Conservation (phyloP, 2,888 invertebrate species). For the Hydropsyche betteni region DNA sequence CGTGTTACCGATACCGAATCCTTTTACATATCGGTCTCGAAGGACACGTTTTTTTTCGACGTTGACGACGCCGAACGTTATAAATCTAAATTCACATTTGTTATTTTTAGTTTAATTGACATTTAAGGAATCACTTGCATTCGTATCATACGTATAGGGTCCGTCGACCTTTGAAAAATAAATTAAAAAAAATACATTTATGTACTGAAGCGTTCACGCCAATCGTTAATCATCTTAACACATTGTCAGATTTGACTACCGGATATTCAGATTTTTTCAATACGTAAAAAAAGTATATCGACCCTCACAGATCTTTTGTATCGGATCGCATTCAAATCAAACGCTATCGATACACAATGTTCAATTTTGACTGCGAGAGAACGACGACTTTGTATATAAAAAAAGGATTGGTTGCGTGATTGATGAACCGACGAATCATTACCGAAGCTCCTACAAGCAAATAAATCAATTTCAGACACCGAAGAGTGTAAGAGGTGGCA, state of each 20-base stretch:
- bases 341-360: conserved; percentile 45
- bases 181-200: too few species aligned
- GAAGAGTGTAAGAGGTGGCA: conserved; percentile 1
- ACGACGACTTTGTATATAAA: conserved; percentile 9
- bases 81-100: too few species aligned
- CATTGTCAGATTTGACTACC: conserved; percentile 50
- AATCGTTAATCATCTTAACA: conserved; percentile 50
- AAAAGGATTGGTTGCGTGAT: conserved; percentile 24
- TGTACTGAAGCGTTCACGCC: conserved; percentile 31
- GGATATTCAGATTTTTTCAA: conserved; percentile 44
- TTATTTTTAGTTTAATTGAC: background rate
- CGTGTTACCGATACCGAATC: conserved; percentile 9
- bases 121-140: background rate
- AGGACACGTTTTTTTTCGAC: conserved; percentile 10
- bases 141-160: background rate
- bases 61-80: too few species aligned
- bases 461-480: conserved; percentile 24
- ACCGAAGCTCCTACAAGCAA: background rate
- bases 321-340: conserved; percentile 44
- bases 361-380: conserved; percentile 30
- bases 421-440: conserved; percentile 30
- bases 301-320: conserved; percentile 42
- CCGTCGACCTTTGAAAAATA: background rate
- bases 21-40: background rate
- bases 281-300: conserved; percentile 30